A percentile compares a stretch with the other conserved stretches of the same genome.
Evolutionary conservation across 1,140 invertebrate species (phyloP).

Genomic region (Trigoniulus corallinus): DNA sequence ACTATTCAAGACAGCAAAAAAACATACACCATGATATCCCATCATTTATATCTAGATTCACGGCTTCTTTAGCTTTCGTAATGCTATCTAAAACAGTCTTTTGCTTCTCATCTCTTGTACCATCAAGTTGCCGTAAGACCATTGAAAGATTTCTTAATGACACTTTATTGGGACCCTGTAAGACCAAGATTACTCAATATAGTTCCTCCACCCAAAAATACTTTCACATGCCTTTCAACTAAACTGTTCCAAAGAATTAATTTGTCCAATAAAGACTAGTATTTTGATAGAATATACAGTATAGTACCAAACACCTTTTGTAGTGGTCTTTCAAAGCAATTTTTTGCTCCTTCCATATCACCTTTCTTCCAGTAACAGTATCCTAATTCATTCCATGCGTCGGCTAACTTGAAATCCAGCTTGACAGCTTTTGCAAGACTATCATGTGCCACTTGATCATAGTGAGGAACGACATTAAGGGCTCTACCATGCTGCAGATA

Average conservation of each 20-base stretch:
- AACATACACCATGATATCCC: slow-evolving; percentile 51
- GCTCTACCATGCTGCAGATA: slow-evolving; percentile 56
- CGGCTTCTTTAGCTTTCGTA: slow-evolving; percentile 63
- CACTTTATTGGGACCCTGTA: slow-evolving; percentile 54
- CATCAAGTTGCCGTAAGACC: slow-evolving; percentile 49
- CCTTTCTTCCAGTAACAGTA: slow-evolving; percentile 80
- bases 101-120: slow-evolving; percentile 35
- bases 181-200: background rate
- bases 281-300: too few species aligned
- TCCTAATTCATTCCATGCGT: slow-evolving; percentile 78
- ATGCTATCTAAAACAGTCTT: slow-evolving; percentile 52
- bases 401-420: slow-evolving; percentile 57
- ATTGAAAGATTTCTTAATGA: slow-evolving; percentile 70
- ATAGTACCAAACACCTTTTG: too few species aligned
- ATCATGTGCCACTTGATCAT: slow-evolving; percentile 49
- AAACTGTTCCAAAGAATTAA: too few species aligned
- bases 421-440: slow-evolving; percentile 66
- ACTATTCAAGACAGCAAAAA: background rate
- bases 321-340: slow-evolving; percentile 66
- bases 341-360: slow-evolving; percentile 59
- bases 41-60: slow-evolving; percentile 60
- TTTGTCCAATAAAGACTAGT: too few species aligned
- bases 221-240: too few species aligned
- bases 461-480: slow-evolving; percentile 52
- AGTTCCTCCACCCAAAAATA: too few species aligned